Evolutionary conservation across 2,113 vertebrate species (phyloP).

Genomic region (Pitta sordida): DNA sequence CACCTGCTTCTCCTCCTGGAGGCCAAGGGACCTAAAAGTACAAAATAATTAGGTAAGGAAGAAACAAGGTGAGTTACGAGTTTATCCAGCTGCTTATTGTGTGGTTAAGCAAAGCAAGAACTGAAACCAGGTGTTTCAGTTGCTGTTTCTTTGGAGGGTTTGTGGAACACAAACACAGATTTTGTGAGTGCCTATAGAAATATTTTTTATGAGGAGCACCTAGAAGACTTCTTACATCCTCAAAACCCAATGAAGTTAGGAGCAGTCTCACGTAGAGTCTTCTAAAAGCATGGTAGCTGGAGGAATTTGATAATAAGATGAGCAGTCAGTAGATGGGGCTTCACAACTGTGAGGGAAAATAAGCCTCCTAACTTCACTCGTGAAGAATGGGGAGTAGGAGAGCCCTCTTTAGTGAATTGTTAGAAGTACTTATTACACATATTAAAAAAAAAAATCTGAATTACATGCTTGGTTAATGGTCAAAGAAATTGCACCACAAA

Average conservation of each 20-base stretch:
- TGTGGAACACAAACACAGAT: neutral
- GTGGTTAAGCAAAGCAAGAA: neutral
- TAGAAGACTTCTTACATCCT: neutral
- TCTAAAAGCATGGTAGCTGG: neutral
- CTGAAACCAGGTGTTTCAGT: neutral
- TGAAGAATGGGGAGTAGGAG: neutral
- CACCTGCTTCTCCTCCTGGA: neutral
- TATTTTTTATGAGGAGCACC: neutral
- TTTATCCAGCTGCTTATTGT: neutral
- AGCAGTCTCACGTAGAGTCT: neutral
- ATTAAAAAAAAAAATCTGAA: neutral
- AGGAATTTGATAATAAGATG: neutral
- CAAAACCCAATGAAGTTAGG: neutral
- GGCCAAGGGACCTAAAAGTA: neutral
- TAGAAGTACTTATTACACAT: fast-evolving
- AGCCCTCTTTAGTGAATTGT: neutral
- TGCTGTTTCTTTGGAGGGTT: neutral
- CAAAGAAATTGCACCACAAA: neutral
- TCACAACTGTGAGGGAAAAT: neutral
- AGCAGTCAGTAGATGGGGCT: neutral
- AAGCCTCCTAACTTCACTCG: neutral
- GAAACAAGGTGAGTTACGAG: neutral
- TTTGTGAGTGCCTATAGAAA: neutral
- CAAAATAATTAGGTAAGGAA: neutral
- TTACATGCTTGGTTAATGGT: neutral